Evolutionary conservation across 2,888 invertebrate species (phyloP).

Genomic region (Dasysyrphus tricinctus): DNA sequence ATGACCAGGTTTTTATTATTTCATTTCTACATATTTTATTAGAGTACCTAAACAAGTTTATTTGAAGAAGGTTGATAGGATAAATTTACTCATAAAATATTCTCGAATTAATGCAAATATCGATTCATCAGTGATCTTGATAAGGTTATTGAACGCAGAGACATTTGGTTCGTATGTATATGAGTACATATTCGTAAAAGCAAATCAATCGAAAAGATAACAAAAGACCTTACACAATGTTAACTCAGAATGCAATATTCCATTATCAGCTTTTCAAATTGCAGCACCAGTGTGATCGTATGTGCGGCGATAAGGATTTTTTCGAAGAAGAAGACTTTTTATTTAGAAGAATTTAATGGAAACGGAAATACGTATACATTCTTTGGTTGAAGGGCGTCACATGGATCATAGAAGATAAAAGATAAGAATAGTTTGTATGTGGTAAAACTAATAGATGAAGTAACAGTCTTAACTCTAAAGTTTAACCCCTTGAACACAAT

Average conservation of each 20-base stretch:
- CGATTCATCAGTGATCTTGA: conserved; percentile 29
- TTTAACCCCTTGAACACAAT: too few species aligned
- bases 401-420: background rate
- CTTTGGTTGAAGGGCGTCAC: background rate
- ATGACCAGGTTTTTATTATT: conserved; percentile 5
- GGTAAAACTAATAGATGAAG: background rate
- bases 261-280: conserved; percentile 1
- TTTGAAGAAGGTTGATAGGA: background rate
- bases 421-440: background rate
- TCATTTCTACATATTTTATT: background rate
- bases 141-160: conserved; percentile 25
- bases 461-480: background rate
- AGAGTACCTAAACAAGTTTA: conserved; percentile 10
- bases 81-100: background rate
- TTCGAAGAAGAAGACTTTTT: background rate
- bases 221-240: conserved; percentile 43
- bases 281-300: background rate
- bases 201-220: conserved; percentile 4
- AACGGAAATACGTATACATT: conserved; percentile 15
- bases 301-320: background rate
- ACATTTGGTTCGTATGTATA: background rate
- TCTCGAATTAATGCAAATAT: conserved; percentile 25
- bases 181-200: background rate
- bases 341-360: background rate
- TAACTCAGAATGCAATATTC: conserved; percentile 10